These are phyloP conservation scores for Acanthosepion lycidas DNA, from an alignment of 2,888 invertebrate genomes.

Conservation along the genomic window DNA sequence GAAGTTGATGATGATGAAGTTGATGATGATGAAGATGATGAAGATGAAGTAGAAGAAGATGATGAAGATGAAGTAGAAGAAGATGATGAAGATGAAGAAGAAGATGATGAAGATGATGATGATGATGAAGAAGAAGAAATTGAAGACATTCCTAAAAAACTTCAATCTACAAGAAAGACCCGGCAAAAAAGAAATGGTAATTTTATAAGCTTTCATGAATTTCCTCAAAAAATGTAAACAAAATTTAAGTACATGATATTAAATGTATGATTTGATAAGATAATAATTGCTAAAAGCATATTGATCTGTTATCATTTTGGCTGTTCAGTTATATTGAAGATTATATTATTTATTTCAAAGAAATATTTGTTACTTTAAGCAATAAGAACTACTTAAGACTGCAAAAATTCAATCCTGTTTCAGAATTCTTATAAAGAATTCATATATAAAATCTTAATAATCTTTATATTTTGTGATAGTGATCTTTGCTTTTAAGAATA, in stretches of 20 bases:
- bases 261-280: not conserved
- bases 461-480: no score
- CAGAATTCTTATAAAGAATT: no score
- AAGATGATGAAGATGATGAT: not conserved
- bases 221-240: not conserved
- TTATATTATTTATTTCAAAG: no score
- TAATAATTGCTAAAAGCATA: not conserved
- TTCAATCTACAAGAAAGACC: not conserved
- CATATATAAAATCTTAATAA: no score
- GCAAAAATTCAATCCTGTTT: no score
- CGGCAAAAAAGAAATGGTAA: conserved; percentile 33
- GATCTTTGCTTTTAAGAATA: no score
- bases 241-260: not conserved
- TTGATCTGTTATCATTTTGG: no score
- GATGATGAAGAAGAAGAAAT: not conserved
- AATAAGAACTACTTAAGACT: no score
- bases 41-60: not conserved
- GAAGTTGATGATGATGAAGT: not conserved
- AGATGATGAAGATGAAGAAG: conserved; percentile 51
- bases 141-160: conserved; percentile 25
- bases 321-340: no score
- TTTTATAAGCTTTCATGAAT: not conserved
- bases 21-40: not conserved
- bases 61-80: conserved; percentile 48
- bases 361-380: no score